Evolutionary conservation across 2,797 vertebrate species (phyloP).

Genomic region (Petrocephalus sullivani): DNA sequence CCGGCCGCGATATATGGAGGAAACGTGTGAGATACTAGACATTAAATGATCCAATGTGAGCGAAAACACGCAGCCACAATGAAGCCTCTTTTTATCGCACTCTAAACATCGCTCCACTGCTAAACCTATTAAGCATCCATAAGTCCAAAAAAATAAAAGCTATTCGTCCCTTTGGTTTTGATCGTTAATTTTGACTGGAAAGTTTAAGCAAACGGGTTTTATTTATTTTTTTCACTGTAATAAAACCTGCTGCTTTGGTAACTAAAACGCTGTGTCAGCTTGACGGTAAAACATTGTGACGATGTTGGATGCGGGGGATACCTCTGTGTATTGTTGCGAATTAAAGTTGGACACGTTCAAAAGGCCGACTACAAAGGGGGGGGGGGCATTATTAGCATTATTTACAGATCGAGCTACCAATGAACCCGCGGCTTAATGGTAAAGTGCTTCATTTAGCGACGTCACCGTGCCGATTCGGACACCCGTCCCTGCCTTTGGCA

Average conservation of each 20-base stretch:
- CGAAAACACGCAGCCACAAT: neutral
- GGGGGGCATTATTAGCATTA: neutral
- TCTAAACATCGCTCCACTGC: neutral
- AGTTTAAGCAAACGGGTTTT: neutral
- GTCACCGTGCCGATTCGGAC: constrained; percentile 29
- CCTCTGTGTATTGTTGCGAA: neutral
- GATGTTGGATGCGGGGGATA: neutral
- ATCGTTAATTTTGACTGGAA: neutral
- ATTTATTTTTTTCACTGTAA: neutral
- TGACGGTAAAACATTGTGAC: neutral
- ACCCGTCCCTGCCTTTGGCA: constrained; percentile 18
- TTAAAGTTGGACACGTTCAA: neutral
- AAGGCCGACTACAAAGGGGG: neutral
- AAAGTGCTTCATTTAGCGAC: constrained; percentile 31
- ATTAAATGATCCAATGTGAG: neutral
- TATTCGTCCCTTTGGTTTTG: neutral
- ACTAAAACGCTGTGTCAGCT: neutral
- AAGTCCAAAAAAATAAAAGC: neutral
- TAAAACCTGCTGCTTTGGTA: neutral
- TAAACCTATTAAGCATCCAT: neutral
- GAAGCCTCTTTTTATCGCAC: neutral
- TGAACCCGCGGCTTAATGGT: neutral
- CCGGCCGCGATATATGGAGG: neutral
- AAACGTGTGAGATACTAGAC: neutral
- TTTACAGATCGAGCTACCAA: neutral